These are phyloP conservation scores for Scalopus aquaticus DNA, from an alignment of 2,113 vertebrate genomes.

Conservation along the genomic window DNA sequence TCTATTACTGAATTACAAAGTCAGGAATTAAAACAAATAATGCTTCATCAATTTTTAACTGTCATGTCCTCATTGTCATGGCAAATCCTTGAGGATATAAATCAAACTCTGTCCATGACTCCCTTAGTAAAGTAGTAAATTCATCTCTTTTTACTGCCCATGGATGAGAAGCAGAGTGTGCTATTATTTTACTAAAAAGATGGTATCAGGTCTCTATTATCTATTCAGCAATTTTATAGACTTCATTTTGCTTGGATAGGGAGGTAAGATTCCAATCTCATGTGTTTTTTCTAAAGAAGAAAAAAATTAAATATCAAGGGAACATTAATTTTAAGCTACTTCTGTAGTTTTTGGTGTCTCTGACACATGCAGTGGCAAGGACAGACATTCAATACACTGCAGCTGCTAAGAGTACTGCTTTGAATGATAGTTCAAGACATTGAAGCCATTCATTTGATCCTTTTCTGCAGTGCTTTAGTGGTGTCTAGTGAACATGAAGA, in stretches of 20 bases:
- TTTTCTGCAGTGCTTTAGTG: background rate
- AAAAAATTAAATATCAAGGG: background rate
- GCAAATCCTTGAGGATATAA: background rate
- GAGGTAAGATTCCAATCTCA: background rate
- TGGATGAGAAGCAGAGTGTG: background rate
- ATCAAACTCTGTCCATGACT: background rate
- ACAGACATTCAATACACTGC: background rate
- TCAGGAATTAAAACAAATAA: constrained; percentile 15
- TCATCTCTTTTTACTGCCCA: background rate
- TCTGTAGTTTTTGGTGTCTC: background rate
- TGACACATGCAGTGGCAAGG: background rate
- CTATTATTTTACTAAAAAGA: background rate
- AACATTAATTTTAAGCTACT: background rate
- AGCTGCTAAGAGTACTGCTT: background rate
- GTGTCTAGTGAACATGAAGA: background rate
- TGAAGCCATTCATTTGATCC: background rate
- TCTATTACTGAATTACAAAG: background rate
- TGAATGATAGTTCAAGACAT: background rate
- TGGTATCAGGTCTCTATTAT: background rate
- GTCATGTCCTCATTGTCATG: background rate
- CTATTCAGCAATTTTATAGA: background rate
- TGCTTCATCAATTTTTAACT: background rate
- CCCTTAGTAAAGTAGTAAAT: background rate
- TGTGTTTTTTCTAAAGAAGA: background rate
- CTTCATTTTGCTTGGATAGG: background rate